Base-by-base conservation (phyloP, 2,888 invertebrate genomes). In the Auanema freiburgensis region DNA sequence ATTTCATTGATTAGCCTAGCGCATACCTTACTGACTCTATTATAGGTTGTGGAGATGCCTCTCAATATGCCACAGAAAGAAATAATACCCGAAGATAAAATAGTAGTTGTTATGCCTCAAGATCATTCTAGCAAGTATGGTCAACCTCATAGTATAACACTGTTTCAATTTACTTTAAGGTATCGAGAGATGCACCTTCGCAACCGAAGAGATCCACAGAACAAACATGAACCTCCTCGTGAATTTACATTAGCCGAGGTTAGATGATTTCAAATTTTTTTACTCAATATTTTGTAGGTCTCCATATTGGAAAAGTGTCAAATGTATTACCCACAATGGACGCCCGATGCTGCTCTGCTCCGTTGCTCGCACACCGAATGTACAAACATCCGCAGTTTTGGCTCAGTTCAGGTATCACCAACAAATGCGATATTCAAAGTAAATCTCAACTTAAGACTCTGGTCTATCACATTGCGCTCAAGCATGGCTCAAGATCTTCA, bases 91-190 rank as follows among this genome's bases (percentile, higher is more conserved):
- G 73, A 70, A 8, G 65, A 76, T 46, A 46, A 64, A 8, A 59
- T 59, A 11, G 61, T 68, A 21, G 18, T 75, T 24, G 71, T 76
- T 12, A 65, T 73, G 60, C 74, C 74, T 21, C 69, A 69, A 18
- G 72, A 75, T 16, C 57, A 24, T 33, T 23, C n/a, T 24, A 33
- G 25, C 56, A 56, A 33, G 56, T 56, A 23, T 8, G 24, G 6
- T 5, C 46, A 5, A 46, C 10, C 4, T 46, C 10, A 3, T 46
- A 5, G 46, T 5, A 46, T 21, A n/a, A n/a, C n/a, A n/a, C n/a
- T 46, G 46, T 21, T 21, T 46, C 10, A 16, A 46, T 5, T n/a
- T 52, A 5, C 25, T 52, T 25, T 6, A 23, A 52, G 52, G 12
- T 52, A 52, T 25, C 23, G 52, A 4, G 52, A 52, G n/a, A 52